phyloP scores from a whole-genome alignment of 30 jellyfish, hydroid and myxozoan species.

The Turritopsis dohrnii region DNA sequence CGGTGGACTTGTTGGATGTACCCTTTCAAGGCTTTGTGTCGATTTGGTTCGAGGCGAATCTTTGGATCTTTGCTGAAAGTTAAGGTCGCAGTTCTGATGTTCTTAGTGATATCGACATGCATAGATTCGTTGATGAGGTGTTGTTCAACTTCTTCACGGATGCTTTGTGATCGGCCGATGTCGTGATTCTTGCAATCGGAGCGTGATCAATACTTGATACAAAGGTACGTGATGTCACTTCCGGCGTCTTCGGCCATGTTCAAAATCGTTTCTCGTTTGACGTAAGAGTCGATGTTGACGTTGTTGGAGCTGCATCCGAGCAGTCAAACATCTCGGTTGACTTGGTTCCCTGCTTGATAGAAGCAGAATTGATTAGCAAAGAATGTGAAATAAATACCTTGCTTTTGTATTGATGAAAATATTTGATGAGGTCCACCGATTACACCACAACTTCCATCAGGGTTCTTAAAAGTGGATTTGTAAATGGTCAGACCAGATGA shows the following conservation, averaged over 20 bases:
- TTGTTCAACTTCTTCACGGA: constrained; percentile 10
- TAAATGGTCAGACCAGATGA: constrained; percentile 7
- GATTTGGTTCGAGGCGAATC: neutral
- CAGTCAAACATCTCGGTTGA: neutral
- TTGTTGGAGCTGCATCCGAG: constrained; percentile 5
- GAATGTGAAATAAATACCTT: neutral
- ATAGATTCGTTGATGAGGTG: constrained; percentile 6
- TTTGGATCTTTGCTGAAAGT: neutral
- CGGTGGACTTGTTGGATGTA: neutral
- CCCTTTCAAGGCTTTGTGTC: constrained; percentile 1
- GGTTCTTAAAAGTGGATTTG: neutral
- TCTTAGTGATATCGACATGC: neutral
- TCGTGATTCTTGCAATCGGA: neutral
- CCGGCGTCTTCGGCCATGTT: neutral
- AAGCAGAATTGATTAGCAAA: neutral
- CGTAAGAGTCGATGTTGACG: constrained; percentile 6
- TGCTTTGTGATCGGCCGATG: neutral
- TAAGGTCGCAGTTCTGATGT: neutral
- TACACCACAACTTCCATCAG: constrained; percentile 16
- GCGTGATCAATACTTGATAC: neutral
- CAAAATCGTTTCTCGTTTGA: constrained; percentile 1
- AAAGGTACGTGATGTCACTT: neutral
- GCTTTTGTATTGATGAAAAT: neutral
- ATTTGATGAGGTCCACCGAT: neutral
- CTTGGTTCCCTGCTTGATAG: neutral